A percentile compares a stretch with the other conserved stretches of the same genome.
Conservation (phyloP, 2,888 invertebrate species). For the Agrochola circellaris region DNA sequence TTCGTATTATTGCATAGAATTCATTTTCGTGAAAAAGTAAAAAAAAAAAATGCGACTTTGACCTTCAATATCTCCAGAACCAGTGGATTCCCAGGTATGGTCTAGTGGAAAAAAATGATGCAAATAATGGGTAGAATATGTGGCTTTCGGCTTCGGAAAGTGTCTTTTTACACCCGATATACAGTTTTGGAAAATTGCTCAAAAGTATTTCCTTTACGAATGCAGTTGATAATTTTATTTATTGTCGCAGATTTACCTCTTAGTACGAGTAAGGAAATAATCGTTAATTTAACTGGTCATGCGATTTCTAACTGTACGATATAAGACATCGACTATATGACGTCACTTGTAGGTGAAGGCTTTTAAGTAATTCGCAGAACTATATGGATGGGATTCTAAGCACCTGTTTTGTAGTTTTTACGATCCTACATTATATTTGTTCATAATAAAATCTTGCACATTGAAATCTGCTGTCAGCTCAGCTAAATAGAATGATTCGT, state of each 20-base stretch:
- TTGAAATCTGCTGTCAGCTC: neutral
- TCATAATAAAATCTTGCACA: neutral
- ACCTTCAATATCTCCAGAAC: too few species aligned
- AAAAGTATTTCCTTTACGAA: neutral
- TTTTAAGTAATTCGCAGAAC: slow-evolving; percentile 7
- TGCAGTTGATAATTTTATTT: slow-evolving; percentile 16
- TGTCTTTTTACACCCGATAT: too few species aligned
- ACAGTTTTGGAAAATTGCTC: neutral
- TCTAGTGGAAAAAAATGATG: too few species aligned
- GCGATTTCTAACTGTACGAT: slow-evolving; percentile 22
- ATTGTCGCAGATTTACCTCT: slow-evolving; percentile 39
- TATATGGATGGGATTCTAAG: neutral
- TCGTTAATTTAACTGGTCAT: slow-evolving; percentile 20
- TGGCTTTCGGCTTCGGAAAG: too few species aligned
- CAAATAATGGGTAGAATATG: too few species aligned
- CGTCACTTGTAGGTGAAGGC: slow-evolving; percentile 43
- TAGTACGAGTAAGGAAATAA: slow-evolving; percentile 23
- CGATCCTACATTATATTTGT: neutral
- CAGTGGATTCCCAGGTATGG: too few species aligned
- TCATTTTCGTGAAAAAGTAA: too few species aligned
- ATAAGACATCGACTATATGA: slow-evolving; percentile 6
- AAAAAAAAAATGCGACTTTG: too few species aligned
- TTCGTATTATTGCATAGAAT: too few species aligned
- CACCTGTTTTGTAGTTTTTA: slow-evolving; percentile 3
- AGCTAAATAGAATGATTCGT: neutral